Percentiles rank a stretch among this genome's conserved stretches.
Conservation (phyloP, 2,113 vertebrate species). For the Epinephelus cyanopodus region DNA sequence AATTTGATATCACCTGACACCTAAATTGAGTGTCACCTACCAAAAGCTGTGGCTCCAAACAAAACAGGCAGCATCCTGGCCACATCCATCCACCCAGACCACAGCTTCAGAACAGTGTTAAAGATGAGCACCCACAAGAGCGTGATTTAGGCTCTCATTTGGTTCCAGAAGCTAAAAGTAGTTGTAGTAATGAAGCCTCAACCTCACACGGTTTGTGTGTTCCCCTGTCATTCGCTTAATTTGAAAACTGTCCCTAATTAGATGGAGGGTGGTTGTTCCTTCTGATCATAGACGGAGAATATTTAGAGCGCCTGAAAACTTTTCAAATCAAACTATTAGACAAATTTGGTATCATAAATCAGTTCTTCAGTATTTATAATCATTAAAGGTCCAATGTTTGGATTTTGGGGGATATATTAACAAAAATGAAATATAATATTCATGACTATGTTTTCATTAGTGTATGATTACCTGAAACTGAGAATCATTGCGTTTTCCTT, state of each 20-base stretch:
- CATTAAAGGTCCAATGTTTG: neutral
- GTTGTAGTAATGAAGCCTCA: conserved; percentile 30
- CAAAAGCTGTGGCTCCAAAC: conserved; percentile 53
- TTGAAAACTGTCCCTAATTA: conserved; percentile 27
- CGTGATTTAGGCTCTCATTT: conserved; percentile 48
- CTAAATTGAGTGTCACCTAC: conserved; percentile 73
- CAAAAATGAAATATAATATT: no score
- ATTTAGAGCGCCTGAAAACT: neutral
- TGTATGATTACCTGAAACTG: no score
- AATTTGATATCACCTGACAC: conserved; percentile 77
- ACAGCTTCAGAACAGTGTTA: conserved; percentile 38
- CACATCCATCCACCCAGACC: conserved; percentile 58
- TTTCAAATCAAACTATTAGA: neutral
- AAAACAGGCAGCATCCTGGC: conserved; percentile 61
- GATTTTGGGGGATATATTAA: no score
- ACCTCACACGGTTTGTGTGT: conserved; percentile 8
- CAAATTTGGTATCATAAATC: neutral
- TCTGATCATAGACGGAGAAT: neutral
- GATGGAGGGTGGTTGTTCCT: neutral
- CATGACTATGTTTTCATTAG: no score
- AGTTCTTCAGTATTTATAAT: neutral
- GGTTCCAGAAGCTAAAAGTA: conserved; percentile 57
- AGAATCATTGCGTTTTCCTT: no score
- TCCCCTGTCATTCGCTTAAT: conserved; percentile 49
- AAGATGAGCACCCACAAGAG: conserved; percentile 37